Evolutionary conservation across 2,113 vertebrate genomes (phyloP).

Genomic region (Hippoglossus stenolepis): DNA sequence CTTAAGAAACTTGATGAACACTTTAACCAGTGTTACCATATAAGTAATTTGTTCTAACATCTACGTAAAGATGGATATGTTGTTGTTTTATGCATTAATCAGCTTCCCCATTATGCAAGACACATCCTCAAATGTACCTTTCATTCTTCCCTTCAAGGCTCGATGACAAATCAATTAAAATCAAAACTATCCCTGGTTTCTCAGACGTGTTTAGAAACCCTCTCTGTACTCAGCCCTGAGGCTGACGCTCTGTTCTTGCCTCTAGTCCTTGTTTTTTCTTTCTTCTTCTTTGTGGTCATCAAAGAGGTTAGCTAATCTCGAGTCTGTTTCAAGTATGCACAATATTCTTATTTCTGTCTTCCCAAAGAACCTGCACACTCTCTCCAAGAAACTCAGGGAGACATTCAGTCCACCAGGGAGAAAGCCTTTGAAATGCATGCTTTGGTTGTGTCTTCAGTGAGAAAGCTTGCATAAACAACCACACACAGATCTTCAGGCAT

Average conservation of each 20-base stretch:
- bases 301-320: slow-evolving; percentile 58
- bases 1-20: neutral
- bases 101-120: neutral
- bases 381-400: slow-evolving; percentile 53
- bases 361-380: slow-evolving; percentile 54
- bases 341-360: slow-evolving; percentile 30
- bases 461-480: slow-evolving; percentile 63
- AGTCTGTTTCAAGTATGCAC: slow-evolving; percentile 63
- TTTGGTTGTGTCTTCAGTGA: slow-evolving; percentile 64
- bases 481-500: slow-evolving; percentile 49
- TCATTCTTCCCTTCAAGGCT: neutral
- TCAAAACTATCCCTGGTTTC: slow-evolving; percentile 10
- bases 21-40: neutral
- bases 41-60: neutral
- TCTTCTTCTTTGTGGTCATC: slow-evolving; percentile 56
- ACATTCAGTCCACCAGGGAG: slow-evolving; percentile 54
- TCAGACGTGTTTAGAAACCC: slow-evolving; percentile 4
- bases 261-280: slow-evolving; percentile 5
- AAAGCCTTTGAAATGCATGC: slow-evolving; percentile 65
- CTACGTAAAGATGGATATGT: neutral
- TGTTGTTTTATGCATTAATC: neutral
- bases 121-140: neutral
- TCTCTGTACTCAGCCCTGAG: slow-evolving; percentile 1
- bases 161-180: slow-evolving; percentile 3
- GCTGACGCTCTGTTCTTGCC: neutral